Evolutionary conservation across 2,888 invertebrate genomes (phyloP).

Genomic region (Stenchaetothrips biformis): DNA sequence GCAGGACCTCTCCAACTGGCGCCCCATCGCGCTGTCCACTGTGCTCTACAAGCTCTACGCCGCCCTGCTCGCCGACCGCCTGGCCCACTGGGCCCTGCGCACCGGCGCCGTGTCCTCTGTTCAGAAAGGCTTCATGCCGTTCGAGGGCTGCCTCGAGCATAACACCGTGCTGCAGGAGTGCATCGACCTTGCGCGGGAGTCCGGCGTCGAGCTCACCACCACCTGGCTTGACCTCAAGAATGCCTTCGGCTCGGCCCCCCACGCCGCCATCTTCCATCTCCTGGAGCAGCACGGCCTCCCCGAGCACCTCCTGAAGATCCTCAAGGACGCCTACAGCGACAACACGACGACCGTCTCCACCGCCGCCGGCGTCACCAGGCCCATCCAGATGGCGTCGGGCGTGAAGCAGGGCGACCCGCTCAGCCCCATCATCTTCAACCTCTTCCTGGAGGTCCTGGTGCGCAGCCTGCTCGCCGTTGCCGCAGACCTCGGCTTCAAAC

Average conservation of each 20-base stretch:
- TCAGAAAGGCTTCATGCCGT: slow-evolving; percentile 41
- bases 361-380: slow-evolving; percentile 40
- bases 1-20: slow-evolving; percentile 40
- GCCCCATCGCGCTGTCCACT: no score
- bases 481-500: no score
- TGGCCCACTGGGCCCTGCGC: no score
- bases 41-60: slow-evolving; percentile 39
- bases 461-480: no score
- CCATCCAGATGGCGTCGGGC: no score
- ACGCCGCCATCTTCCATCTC: slow-evolving; percentile 40
- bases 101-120: slow-evolving; percentile 15
- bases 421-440: no score
- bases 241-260: slow-evolving; percentile 45
- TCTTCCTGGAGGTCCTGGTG: no score
- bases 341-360: slow-evolving; percentile 38
- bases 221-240: no score
- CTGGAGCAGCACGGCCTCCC: no score
- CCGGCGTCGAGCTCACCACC: slow-evolving; percentile 37
- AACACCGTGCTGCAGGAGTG: slow-evolving; percentile 42
- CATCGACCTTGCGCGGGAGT: slow-evolving; percentile 37
- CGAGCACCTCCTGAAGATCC: no score
- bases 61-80: slow-evolving; percentile 33
- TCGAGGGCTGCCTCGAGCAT: slow-evolving; percentile 43
- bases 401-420: no score
- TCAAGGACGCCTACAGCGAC: no score